These are phyloP conservation scores for Gastrophysa polygoni DNA, from an alignment of 2,888 invertebrate genomes.

Conservation along the genomic window DNA sequence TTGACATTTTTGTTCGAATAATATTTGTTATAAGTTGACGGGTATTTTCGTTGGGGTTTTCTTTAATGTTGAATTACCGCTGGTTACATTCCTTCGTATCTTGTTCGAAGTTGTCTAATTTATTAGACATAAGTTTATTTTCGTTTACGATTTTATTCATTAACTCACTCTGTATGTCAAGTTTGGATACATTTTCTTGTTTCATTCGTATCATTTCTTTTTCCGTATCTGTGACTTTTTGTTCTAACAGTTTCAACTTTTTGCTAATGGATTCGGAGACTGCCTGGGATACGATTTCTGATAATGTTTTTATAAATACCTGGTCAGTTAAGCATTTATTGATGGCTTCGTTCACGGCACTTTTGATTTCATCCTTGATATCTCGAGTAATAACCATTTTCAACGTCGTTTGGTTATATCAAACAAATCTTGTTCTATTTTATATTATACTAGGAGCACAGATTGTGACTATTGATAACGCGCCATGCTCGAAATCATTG, in stretches of 20 bases:
- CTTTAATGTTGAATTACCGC: background rate
- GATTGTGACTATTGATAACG: background rate
- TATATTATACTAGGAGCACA: background rate
- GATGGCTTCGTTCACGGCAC: background rate
- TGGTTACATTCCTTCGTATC: background rate
- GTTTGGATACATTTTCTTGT: too few relatives aligned
- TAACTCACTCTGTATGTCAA: too few relatives aligned
- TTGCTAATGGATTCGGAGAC: background rate
- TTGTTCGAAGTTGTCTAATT: conserved; percentile 1
- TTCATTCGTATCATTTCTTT: too few relatives aligned
- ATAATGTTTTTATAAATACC: background rate
- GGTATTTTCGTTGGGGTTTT: background rate
- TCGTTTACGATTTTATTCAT: too few relatives aligned
- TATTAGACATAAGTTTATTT: conserved; percentile 50
- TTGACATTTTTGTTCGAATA: background rate
- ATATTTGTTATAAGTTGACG: background rate
- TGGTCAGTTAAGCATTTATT: background rate
- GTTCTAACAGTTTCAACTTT: background rate
- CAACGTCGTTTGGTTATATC: background rate
- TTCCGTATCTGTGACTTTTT: background rate
- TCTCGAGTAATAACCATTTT: background rate
- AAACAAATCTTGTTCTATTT: background rate
- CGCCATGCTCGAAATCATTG: background rate
- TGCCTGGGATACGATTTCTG: background rate
- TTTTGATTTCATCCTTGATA: background rate